Percentiles rank a stretch among this genome's conserved stretches.
Evolutionary conservation across 2,888 invertebrate genomes (phyloP).

Genomic region (Apotomis turbidana): DNA sequence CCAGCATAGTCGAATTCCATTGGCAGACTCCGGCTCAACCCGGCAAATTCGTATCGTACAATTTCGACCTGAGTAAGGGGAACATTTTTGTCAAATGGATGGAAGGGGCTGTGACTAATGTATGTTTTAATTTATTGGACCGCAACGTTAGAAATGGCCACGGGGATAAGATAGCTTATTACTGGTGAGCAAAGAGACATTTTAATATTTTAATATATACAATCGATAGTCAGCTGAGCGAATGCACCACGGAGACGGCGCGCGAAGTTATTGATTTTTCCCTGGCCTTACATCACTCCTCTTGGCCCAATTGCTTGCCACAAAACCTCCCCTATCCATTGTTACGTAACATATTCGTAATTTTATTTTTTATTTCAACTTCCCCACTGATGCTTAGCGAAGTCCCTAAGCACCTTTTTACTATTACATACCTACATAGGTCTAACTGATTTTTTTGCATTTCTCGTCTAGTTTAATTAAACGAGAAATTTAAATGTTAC

Average conservation of each 20-base stretch:
- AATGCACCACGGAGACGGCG: conserved; percentile 68
- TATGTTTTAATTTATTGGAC: conserved; percentile 97
- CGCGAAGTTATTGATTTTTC: conserved; percentile 76
- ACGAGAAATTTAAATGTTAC: no score
- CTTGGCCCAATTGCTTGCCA: conserved; percentile 33
- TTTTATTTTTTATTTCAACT: not conserved
- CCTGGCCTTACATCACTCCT: conserved; percentile 42
- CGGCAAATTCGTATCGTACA: conserved; percentile 93
- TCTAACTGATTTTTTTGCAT: no score
- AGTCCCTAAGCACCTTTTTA: not conserved
- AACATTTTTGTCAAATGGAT: conserved; percentile 97
- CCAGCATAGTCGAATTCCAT: no score
- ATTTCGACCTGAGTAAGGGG: conserved; percentile 95
- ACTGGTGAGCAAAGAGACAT: conserved; percentile 89
- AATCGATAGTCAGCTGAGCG: conserved; percentile 76
- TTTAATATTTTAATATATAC: conserved; percentile 49
- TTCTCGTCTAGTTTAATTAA: no score
- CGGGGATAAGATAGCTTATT: conserved; percentile 96
- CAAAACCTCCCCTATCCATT: conserved; percentile 17
- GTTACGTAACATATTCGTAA: conserved; percentile 33
- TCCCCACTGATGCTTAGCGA: conserved; percentile 17
- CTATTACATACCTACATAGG: no score
- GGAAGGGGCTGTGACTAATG: conserved; percentile 97
- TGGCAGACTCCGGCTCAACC: conserved; percentile 92
- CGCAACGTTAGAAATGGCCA: conserved; percentile 94